Evolutionary conservation across 2,113 vertebrate species (phyloP), one percentile per base, ranked within the genome.

Genomic region (Atrichornis clamosus): DNA sequence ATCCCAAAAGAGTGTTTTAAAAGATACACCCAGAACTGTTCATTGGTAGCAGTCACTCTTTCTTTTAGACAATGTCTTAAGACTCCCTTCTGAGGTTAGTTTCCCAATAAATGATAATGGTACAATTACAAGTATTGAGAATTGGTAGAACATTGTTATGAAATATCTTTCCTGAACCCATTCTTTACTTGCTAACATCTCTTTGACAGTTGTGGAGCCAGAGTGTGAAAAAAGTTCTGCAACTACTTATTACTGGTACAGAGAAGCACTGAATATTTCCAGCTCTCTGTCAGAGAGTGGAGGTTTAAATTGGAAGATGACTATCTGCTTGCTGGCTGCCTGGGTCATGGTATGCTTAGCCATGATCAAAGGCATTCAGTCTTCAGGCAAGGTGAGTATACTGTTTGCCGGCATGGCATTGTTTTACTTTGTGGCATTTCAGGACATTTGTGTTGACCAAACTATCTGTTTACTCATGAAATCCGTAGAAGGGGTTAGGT

Each of bases 321-420:
- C 98, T 2, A 0, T 99, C 94, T 99, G 99, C 93, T 97, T 99
- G 91, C 97, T 99, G 96, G 97, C 93, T 50, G 99, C 99, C 76
- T 99, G 99, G 99, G 92, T 98, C 47, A 98, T 99, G 97, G 99
- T 99, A 39, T 99, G 99, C 94, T 98, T 99, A 41, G 99, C 99
- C 93, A 99, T 99, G 99, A 99, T 99, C 96, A 99, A 99, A 97
- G 99, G 99, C 74, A 99, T 99, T 96, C 99, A 99, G 97, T 99
- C 99, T 59, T 99, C 99, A 80, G 99, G 99, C 92, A 99, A 99
- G 98, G 99, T 99, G 94, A 98, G 97, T 98, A 97, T 72, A 37
- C 67, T 84, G 27, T 94, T 92, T 79, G 46, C 28, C 16, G 94
- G 65, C 65, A 46, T 76, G 50, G 19, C 30, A 30, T 7, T 74